Evolutionary conservation across 2,888 invertebrate genomes (phyloP), one percentile per base, ranked within the genome.

Genomic region (Clostera curtula): DNA sequence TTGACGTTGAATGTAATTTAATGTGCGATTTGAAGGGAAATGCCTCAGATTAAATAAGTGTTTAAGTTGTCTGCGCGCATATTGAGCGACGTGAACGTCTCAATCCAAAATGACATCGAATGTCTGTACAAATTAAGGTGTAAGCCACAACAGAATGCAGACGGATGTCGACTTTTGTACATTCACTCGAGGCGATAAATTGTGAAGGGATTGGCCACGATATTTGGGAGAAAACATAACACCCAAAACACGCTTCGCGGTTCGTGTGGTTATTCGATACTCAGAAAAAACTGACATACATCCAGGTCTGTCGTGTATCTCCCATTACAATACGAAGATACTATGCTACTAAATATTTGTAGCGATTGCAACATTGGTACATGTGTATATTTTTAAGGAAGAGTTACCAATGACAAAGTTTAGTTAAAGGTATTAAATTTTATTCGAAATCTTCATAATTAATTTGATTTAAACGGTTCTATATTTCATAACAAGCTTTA

Each of bases 71-170:
- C 55, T 56, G 52, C 54, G 42, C 50, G 50, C 40, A 45, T 34
- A 47, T 34, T 49, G 46, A 30, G 16, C 40, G 30, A 40, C 43
- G 40, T 34, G 35, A 38, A 68, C 63, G 58, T 57, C 68, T 75
- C 64, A 70, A 71, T 73, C 40, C 21, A 34, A 59, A 56, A 61
- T 57, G 66, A 61, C 56, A 57, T 62, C 55, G 51, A 46, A 47
- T 48, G 58, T 63, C 60, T 35, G 40, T 40, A 49, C 55, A 59
- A 56, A 66, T 69, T 59, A 56, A 58, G 51, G 48, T 48, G 45
- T 50, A 55, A 46, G 29, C 35, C 39, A 33, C 37, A 49, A 44
- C 39, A 49, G 49, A 49, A 49, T 45, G 56, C 51, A 40, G 41
- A 41, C 44, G 32, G 39, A 42, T 34, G 25, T 40, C 36, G 23